Evolutionary conservation across 2,888 invertebrate species (phyloP).

Genomic region (Agelastica alni): DNA sequence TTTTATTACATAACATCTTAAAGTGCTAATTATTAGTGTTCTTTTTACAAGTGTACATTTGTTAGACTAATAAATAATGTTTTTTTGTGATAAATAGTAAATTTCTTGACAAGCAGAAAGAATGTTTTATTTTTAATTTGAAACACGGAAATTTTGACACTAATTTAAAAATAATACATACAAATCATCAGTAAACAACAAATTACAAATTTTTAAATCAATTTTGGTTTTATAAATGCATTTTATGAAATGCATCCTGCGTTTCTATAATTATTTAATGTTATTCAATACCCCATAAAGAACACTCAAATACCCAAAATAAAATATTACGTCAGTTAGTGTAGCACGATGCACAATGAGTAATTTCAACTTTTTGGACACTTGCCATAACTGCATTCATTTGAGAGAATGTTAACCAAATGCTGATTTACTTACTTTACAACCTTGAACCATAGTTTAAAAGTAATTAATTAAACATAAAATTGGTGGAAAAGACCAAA

Average conservation of each 20-base stretch:
- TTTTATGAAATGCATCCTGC: background rate
- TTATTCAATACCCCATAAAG: constrained; percentile 19
- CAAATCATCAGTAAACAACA: background rate
- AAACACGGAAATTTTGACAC: too few species aligned
- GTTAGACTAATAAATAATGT: too few species aligned
- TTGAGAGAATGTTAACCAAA: constrained; percentile 19
- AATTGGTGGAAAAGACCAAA: too few species aligned
- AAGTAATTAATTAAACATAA: too few species aligned
- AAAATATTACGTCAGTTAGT: constrained; percentile 26
- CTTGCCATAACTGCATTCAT: constrained; percentile 25
- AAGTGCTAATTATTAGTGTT: too few species aligned
- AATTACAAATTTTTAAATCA: too few species aligned
- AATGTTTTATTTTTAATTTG: too few species aligned
- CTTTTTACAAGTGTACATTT: too few species aligned
- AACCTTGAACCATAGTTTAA: constrained; percentile 14
- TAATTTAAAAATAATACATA: too few species aligned
- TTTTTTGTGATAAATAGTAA: too few species aligned
- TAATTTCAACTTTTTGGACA: constrained; percentile 25
- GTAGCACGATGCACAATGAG: constrained; percentile 22
- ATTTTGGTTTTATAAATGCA: background rate
- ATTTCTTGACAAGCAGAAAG: too few species aligned
- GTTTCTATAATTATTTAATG: constrained; percentile 5
- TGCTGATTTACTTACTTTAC: constrained; percentile 1
- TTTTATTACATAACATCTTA: too few species aligned
- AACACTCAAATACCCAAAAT: constrained; percentile 24